Conservation (phyloP, 2,113 vertebrate genomes). For the Guaruba guarouba region DNA sequence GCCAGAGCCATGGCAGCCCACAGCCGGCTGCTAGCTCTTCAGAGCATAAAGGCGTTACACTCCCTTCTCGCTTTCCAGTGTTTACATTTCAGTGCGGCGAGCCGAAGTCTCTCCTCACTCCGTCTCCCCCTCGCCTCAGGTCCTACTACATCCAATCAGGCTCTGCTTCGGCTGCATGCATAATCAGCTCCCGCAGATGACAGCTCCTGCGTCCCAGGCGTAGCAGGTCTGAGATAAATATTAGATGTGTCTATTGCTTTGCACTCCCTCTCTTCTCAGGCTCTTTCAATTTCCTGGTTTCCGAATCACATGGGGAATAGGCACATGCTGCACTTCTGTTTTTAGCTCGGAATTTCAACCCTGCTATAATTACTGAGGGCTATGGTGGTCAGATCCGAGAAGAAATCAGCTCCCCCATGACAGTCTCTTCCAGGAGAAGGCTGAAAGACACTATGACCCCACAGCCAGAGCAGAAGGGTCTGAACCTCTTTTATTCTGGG, state of each 20-base stretch:
- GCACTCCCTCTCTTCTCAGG: not conserved
- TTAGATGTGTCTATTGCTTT: not conserved
- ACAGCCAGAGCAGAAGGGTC: not conserved
- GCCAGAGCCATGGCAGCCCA: not conserved
- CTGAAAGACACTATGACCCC: not conserved
- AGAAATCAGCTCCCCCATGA: constrained; percentile 3
- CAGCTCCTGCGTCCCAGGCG: constrained; percentile 32
- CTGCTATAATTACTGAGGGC: constrained; percentile 59
- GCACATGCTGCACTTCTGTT: constrained; percentile 59
- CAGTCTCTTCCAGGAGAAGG: constrained; percentile 11
- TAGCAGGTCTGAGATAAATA: not conserved
- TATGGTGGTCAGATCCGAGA: constrained; percentile 35
- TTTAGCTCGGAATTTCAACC: constrained; percentile 51
- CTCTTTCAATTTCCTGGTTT: constrained; percentile 56
- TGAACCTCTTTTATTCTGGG: not conserved
- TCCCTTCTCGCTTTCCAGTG: not conserved
- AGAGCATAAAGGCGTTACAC: not conserved
- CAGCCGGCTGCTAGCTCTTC: not conserved
- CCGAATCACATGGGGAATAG: constrained; percentile 35
- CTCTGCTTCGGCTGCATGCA: not conserved
- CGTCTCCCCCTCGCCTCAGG: not conserved
- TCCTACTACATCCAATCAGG: constrained; percentile 49
- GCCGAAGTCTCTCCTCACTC: not conserved
- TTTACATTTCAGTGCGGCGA: constrained; percentile 19
- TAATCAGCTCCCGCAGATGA: not conserved